phyloP scores from a whole-genome alignment of 2,113 vertebrate species.

The Hippocampus mohnikei region DNA sequence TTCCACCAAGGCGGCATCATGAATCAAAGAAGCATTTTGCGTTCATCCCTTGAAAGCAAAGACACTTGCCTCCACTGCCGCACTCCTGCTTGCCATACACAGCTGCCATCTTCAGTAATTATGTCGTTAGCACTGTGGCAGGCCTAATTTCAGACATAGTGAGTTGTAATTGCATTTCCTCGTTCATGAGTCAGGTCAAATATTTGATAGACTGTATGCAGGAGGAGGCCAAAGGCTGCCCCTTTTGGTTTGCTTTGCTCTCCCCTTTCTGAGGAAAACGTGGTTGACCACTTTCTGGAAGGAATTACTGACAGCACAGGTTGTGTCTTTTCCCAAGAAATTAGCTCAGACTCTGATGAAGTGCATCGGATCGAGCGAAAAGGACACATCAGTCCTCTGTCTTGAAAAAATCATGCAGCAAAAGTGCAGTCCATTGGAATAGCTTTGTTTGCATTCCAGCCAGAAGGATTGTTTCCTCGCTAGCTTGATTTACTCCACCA shows the following conservation, averaged over 20 bases:
- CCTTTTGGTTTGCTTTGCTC: slow-evolving; percentile 31
- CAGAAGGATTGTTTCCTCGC: not conserved
- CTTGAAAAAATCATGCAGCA: not conserved
- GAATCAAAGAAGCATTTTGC: slow-evolving; percentile 74
- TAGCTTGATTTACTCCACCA: not conserved
- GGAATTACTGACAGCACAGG: slow-evolving; percentile 72
- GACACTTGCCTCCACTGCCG: slow-evolving; percentile 36
- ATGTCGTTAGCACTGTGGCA: slow-evolving; percentile 77
- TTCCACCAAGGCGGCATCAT: slow-evolving; percentile 73
- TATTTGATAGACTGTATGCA: slow-evolving; percentile 56
- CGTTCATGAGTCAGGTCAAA: slow-evolving; percentile 67
- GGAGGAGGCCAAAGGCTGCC: slow-evolving; percentile 62
- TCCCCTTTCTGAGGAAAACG: not conserved
- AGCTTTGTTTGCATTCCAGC: not conserved
- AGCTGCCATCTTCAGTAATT: slow-evolving; percentile 74
- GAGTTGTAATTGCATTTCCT: slow-evolving; percentile 72
- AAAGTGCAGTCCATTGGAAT: not conserved
- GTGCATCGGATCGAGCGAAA: not conserved
- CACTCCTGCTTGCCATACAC: slow-evolving; percentile 35
- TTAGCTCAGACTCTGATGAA: slow-evolving; percentile 63
- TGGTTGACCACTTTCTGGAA: slow-evolving; percentile 66
- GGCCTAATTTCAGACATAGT: slow-evolving; percentile 74
- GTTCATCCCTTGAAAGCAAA: slow-evolving; percentile 67
- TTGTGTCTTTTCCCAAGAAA: slow-evolving; percentile 72
- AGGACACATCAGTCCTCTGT: not conserved